Conservation (phyloP, 2,888 invertebrate species). For the Kryphioiulus occultus region DNA sequence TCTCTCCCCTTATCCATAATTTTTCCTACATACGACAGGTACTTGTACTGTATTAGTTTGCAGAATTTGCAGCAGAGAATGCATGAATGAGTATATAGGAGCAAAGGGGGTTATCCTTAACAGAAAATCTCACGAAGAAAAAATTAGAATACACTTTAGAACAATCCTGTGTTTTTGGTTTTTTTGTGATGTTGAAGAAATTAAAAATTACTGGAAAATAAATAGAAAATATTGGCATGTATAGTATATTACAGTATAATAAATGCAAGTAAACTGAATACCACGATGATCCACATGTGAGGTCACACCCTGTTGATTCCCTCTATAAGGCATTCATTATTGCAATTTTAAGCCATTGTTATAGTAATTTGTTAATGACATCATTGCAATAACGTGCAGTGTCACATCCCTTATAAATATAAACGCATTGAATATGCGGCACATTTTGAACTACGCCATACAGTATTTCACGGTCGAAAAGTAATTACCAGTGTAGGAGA, state of each 20-base stretch:
- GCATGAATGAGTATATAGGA: background rate
- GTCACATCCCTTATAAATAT: background rate
- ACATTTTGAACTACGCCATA: background rate
- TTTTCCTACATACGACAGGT: background rate
- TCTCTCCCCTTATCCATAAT: background rate
- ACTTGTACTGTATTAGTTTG: background rate
- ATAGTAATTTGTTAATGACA: background rate
- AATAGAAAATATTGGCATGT: no score
- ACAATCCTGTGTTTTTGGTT: no score
- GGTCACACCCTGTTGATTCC: background rate
- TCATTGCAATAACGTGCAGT: slow-evolving; percentile 2
- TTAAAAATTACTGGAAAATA: no score
- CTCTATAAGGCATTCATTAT: background rate
- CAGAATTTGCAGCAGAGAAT: background rate
- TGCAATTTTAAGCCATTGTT: background rate
- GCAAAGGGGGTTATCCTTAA: no score
- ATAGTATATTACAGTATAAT: no score
- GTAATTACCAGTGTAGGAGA: background rate
- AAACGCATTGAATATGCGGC: background rate
- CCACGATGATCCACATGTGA: background rate
- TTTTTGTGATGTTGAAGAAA: no score
- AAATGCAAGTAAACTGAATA: no score
- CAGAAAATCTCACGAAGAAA: no score
- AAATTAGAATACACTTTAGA: no score
- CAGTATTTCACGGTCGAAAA: background rate